Conservation (phyloP, 2,888 invertebrate species). For the Mechanitis mazaeus region DNA sequence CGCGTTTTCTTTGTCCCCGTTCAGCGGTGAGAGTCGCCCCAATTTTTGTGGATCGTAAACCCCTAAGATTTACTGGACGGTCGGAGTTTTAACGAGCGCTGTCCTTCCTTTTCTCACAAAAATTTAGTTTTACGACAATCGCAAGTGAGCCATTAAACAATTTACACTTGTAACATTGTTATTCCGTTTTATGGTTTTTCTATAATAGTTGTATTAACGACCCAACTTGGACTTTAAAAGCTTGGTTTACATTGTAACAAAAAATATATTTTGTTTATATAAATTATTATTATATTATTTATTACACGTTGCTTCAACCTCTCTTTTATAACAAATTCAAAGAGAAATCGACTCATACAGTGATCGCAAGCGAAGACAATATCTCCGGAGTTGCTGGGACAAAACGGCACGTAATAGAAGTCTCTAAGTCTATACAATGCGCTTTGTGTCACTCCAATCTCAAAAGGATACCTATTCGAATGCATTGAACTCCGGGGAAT, state of each 20-base stretch:
- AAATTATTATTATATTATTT: background rate
- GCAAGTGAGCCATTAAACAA: slow-evolving; percentile 60
- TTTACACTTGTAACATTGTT: slow-evolving; percentile 45
- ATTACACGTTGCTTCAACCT: background rate
- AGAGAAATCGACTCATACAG: slow-evolving; percentile 20
- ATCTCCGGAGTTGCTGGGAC: slow-evolving; percentile 46
- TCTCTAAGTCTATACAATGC: slow-evolving; percentile 62
- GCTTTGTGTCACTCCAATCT: slow-evolving; percentile 70
- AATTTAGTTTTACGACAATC: slow-evolving; percentile 68
- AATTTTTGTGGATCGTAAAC: slow-evolving; percentile 71
- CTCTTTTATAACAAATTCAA: slow-evolving; percentile 14
- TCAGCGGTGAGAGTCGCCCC: slow-evolving; percentile 32
- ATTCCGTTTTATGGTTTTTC: slow-evolving; percentile 31
- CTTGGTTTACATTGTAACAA: too few species aligned
- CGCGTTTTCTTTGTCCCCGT: slow-evolving; percentile 16
- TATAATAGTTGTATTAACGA: slow-evolving; percentile 19
- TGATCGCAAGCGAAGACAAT: slow-evolving; percentile 47
- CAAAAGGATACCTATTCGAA: slow-evolving; percentile 62
- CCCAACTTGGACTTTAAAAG: slow-evolving; percentile 2
- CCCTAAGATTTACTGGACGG: slow-evolving; percentile 68
- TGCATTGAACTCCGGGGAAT: slow-evolving; percentile 65
- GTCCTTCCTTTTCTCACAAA: slow-evolving; percentile 44
- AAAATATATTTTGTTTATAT: background rate
- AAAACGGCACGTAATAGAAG: slow-evolving; percentile 57
- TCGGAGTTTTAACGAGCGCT: slow-evolving; percentile 66